Evolutionary conservation across 2,888 invertebrate species (phyloP), one percentile per base, ranked within the genome.

Genomic region (Andrena bicolor): DNA sequence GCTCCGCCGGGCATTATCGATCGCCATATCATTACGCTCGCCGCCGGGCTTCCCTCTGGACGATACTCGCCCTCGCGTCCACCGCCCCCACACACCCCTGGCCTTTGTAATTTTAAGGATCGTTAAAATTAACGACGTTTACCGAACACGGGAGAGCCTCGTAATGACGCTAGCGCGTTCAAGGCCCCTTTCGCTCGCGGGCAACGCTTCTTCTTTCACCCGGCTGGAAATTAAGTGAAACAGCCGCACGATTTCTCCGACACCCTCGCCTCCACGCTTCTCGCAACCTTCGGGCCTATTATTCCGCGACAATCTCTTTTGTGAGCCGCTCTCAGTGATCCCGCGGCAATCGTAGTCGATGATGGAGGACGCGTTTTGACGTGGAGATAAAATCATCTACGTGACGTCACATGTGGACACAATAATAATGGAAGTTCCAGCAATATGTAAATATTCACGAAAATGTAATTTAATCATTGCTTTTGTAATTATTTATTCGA

Each of bases 51-150:
- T 41, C 53, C 65, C 65, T 61, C 48, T 53, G 79, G 28, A 56
- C 66, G 66, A 71, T 78, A 65, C 70, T 41, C 61, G 5, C 8
- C 48, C 58, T 7, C 30, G 10, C 7, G 28, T 8, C 26, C 16
- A 0, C 23, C 26, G 7, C 5, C 0, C 58, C 23, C 10, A 23
- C 0, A 23, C 51, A n/a, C 23, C 13, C 7, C 53, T 72, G 51
- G 82, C 75, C 71, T 73, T 82, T 71, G 76, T 81, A 82, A 83
- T 83, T 84, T 76, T 82, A 79, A 79, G 76, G 79, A 82, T 83
- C 84, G 78, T 83, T 84, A 84, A 84, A 79, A 82, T 84, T 79
- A 84, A 82, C 74, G 74, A 82, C 81, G 80, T 80, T 82, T 74
- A 74, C 70, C 20, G 73, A 74, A 70, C 79, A 53, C 35, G 66